Percentiles rank a stretch among this genome's conserved stretches.
phyloP scores from a whole-genome alignment of 2,797 vertebrate species.

The Silurus lanzhouensis region DNA sequence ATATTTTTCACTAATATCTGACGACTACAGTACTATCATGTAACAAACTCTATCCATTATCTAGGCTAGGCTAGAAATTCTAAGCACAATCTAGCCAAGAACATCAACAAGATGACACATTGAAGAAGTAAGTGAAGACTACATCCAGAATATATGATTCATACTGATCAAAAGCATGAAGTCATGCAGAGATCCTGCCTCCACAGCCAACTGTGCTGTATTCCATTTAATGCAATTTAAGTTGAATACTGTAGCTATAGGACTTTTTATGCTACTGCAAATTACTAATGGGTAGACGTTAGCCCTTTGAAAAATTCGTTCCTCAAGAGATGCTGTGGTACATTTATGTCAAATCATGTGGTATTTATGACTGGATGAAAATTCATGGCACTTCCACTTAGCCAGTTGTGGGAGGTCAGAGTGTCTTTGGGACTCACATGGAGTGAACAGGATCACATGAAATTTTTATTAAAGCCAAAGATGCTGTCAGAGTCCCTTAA shows the following conservation, averaged over 20 bases:
- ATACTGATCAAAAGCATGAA: neutral
- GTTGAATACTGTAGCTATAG: neutral
- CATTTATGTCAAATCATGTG: conserved; percentile 19
- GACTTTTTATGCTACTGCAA: neutral
- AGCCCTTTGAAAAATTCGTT: neutral
- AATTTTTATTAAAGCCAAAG: neutral
- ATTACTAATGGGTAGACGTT: neutral
- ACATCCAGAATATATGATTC: no score
- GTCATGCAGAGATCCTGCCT: neutral
- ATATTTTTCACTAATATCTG: neutral
- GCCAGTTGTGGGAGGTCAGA: neutral
- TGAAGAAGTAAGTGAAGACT: neutral
- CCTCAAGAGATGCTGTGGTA: neutral
- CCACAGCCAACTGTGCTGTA: neutral
- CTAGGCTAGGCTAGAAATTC: neutral
- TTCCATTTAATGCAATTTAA: neutral
- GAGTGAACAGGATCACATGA: neutral
- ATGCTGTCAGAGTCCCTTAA: neutral
- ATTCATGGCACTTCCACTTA: neutral
- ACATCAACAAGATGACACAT: neutral
- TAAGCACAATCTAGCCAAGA: neutral
- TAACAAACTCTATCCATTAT: neutral
- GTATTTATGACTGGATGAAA: conserved; percentile 16
- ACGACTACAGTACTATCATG: neutral
- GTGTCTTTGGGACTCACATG: neutral